Percentiles rank a stretch among this genome's conserved stretches.
These are phyloP conservation scores for Sylvia atricapilla DNA, from an alignment of 2,113 vertebrate species.

Conservation along the genomic window DNA sequence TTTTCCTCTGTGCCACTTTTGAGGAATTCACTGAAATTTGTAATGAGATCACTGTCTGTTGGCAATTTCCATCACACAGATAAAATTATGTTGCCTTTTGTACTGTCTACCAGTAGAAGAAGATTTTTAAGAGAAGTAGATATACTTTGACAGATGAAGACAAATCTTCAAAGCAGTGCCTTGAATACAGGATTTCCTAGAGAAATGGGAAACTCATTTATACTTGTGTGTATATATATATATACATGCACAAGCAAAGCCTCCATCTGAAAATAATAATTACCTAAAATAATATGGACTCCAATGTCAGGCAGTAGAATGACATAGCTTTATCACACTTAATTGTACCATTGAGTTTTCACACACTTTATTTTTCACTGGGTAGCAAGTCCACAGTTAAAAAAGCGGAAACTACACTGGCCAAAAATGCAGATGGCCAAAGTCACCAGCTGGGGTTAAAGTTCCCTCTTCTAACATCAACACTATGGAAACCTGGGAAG, in stretches of 20 bases:
- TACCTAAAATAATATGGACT: background rate
- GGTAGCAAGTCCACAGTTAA: background rate
- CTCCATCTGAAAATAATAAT: background rate
- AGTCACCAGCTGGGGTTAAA: background rate
- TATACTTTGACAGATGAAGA: background rate
- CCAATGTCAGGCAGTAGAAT: background rate
- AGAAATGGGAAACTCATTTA: background rate
- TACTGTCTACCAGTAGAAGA: background rate
- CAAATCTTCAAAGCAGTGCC: background rate
- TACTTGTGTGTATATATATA: too few relatives aligned
- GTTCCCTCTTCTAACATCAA: background rate
- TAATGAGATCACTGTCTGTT: slow-evolving; percentile 9
- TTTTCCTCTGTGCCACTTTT: background rate
- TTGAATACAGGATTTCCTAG: background rate
- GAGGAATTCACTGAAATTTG: slow-evolving; percentile 15
- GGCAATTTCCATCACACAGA: background rate
- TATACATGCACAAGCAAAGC: background rate
- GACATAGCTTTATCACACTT: background rate
- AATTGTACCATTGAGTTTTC: background rate
- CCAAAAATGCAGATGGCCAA: background rate
- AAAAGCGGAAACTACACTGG: background rate
- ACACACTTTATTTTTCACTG: background rate
- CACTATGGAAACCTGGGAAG: background rate
- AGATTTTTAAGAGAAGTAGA: background rate
- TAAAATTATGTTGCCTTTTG: background rate